Base-by-base conservation (phyloP, 2,888 invertebrate genomes). In the Cantharis nigra region DNA sequence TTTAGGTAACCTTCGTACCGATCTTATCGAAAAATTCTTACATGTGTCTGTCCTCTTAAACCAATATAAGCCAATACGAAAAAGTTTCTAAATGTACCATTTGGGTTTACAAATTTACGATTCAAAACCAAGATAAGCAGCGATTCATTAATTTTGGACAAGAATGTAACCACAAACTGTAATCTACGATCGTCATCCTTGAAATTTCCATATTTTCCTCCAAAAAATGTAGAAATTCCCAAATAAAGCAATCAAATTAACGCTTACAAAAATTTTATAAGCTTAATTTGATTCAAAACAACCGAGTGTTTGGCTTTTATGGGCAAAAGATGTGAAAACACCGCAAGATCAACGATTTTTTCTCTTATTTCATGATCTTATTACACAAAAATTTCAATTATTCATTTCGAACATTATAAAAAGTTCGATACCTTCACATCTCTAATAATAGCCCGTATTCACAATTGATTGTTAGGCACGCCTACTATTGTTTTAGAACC, bases 401-500 rank as follows among this genome's bases (percentile, higher is more conserved):
- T 49, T 5, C 49, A 49, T 49, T 26, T 49, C 7, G 3, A 49
- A 2, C 49, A n/a, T 49, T 49, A 49, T 49, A 49, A 70, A 69
- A 77, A 28, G 20, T 18, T 18, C 69, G 65, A 82, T 82, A 80
- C 77, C 78, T 81, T 80, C 79, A 78, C 78, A 78, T 79, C 77
- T 78, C 82, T 86, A 86, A 87, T 87, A 87, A 87, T 87, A 87
- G 86, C n/a, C 86, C 84, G 85, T 83, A 85, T 84, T 85, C 82
- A 86, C 86, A 88, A 88, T 87, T 88, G 88, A 88, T 87, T 86
- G 87, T 86, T 77, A 82, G 84, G 74, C 83, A 86, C 88, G 87
- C 88, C 88, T 83, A 87, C 88, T 88, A 88, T 88, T 88, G 88
- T 88, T 87, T 87, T 87, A 86, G 84, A 86, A 85, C 86, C 87